Percentiles rank a stretch among this genome's conserved stretches.
Evolutionary conservation across 2,797 vertebrate species (phyloP).

Genomic region (Pogoniulus pusillus): DNA sequence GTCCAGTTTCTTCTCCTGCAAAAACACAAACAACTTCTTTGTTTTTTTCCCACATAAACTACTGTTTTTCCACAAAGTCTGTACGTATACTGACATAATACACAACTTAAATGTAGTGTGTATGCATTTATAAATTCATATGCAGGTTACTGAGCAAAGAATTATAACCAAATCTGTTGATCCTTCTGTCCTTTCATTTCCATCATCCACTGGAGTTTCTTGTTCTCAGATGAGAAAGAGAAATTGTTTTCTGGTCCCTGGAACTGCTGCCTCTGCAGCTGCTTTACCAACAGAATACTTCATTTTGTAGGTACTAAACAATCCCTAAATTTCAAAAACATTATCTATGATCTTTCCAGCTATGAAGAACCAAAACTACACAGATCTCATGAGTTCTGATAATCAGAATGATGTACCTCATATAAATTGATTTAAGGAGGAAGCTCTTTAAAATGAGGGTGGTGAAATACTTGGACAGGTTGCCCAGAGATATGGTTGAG

Average conservation of each 20-base stretch:
- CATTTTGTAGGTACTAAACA: not conserved
- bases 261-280: not conserved
- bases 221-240: not conserved
- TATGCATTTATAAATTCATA: not conserved
- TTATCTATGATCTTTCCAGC: not conserved
- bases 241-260: not conserved
- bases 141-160: not conserved
- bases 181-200: not conserved
- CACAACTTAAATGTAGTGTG: not conserved
- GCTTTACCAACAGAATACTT: not conserved
- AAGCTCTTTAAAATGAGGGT: no score
- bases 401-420: no score
- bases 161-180: not conserved
- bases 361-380: not conserved
- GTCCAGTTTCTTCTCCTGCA: not conserved
- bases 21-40: not conserved
- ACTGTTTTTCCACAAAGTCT: not conserved
- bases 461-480: no score
- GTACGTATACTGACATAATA: not conserved
- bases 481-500: no score
- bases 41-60: not conserved
- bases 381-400: no score
- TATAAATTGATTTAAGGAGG: no score
- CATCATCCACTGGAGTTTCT: not conserved
- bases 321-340: not conserved